A percentile compares a stretch with the other conserved stretches of the same genome.
Conservation (phyloP, 2,888 invertebrate genomes). For the Ennomos fuscantarius region DNA sequence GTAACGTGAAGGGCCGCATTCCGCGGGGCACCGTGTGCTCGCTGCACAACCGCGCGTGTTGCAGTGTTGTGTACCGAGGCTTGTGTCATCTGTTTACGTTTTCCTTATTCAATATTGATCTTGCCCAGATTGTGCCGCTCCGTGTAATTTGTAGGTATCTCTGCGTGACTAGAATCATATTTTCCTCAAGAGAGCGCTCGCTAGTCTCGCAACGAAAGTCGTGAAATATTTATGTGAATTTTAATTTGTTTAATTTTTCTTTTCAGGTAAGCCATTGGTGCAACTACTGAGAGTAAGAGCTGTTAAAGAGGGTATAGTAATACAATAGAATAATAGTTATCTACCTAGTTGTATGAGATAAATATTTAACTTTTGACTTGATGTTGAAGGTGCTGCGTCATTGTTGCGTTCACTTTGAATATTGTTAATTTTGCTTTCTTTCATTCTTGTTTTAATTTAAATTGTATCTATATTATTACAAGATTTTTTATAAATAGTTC, state of each 20-base stretch:
- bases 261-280: slow-evolving; percentile 21
- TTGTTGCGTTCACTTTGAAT: too few relatives aligned
- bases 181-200: slow-evolving; percentile 1
- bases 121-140: slow-evolving; percentile 21
- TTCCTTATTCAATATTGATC: slow-evolving; percentile 36
- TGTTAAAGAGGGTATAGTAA: too few relatives aligned
- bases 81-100: slow-evolving; percentile 40
- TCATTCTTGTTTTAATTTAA: too few relatives aligned
- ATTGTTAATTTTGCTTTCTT: too few relatives aligned
- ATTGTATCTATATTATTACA: too few relatives aligned
- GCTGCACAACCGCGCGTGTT: slow-evolving; percentile 15
- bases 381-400: too few relatives aligned
- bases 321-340: too few relatives aligned
- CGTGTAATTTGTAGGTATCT: slow-evolving; percentile 11
- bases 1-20: slow-evolving; percentile 15
- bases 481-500: too few relatives aligned
- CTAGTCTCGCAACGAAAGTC: too few relatives aligned
- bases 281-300: too few relatives aligned
- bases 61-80: slow-evolving; percentile 6
- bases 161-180: slow-evolving; percentile 6
- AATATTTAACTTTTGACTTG: too few relatives aligned
- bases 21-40: slow-evolving; percentile 1
- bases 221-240: background rate
- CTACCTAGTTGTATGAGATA: too few relatives aligned
- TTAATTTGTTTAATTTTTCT: slow-evolving; percentile 2